A percentile compares a stretch with the other conserved stretches of the same genome.
Conservation (phyloP, 2,113 vertebrate genomes). For the Lophotis ruficrista region DNA sequence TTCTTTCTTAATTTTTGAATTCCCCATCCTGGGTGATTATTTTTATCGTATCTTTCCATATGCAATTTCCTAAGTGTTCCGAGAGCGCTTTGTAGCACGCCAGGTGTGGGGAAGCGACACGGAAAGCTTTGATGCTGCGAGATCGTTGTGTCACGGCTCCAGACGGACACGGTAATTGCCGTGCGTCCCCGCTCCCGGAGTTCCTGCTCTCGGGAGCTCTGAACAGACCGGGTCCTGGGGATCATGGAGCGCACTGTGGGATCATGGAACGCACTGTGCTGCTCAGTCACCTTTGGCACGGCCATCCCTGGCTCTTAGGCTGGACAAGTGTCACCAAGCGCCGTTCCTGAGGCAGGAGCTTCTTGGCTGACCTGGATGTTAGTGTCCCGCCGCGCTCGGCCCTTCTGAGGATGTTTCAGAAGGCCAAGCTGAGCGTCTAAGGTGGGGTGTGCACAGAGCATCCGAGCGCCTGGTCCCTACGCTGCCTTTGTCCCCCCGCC, state of each 20-base stretch:
- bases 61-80: neutral
- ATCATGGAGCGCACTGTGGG: neutral
- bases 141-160: accelerated
- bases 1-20: conserved; percentile 1
- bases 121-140: neutral
- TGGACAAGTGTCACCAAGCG: neutral
- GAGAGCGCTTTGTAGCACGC: neutral
- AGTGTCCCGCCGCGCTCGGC: accelerated
- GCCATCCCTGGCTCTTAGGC: neutral
- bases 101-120: neutral
- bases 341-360: neutral
- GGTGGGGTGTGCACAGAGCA: neutral
- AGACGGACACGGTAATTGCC: accelerated
- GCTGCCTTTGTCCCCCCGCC: neutral
- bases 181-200: neutral
- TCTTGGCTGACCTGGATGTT: neutral
- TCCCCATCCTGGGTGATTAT: neutral
- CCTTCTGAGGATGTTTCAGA: accelerated
- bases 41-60: neutral
- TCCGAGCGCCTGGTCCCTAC: accelerated
- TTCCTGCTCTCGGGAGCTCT: neutral
- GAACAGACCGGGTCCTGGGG: neutral
- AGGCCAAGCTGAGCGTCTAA: accelerated
- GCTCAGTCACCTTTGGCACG: accelerated
- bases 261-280: neutral